Conservation (phyloP, 1,140 invertebrate genomes). For the Eriosoma lanigerum region DNA sequence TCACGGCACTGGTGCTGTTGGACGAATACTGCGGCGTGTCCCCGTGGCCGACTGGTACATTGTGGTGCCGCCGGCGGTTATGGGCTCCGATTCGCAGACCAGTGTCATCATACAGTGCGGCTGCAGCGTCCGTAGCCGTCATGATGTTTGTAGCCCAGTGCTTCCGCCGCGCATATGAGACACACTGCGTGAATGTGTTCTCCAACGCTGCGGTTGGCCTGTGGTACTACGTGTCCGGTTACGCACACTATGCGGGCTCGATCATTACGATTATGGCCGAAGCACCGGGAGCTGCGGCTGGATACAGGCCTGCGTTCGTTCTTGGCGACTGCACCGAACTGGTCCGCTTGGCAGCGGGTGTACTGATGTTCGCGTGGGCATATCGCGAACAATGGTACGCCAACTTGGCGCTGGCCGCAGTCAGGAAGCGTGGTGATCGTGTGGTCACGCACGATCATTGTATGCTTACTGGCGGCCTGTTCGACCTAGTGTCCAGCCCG, state of each 20-base stretch:
- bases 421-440: background rate
- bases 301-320: background rate
- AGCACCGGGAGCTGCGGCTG: background rate
- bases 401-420: conserved; percentile 7
- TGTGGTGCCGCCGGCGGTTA: background rate
- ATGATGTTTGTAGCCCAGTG: background rate
- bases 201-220: conserved; percentile 6
- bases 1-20: background rate
- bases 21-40: background rate
- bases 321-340: background rate
- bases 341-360: background rate
- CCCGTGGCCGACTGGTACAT: background rate
- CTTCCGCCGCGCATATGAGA: background rate
- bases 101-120: background rate
- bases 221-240: conserved; percentile 13
- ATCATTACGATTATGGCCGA: conserved; percentile 2
- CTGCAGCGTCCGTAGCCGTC: background rate
- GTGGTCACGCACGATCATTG: conserved; percentile 23
- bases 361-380: background rate
- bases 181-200: conserved; percentile 3
- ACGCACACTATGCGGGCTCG: background rate
- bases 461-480: background rate
- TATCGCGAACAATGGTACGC: conserved; percentile 22
- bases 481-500: conserved; percentile 14
- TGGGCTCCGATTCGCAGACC: background rate